These are phyloP conservation scores for Octodon degus DNA, from an alignment of 2,113 vertebrate species.

Conservation along the genomic window DNA sequence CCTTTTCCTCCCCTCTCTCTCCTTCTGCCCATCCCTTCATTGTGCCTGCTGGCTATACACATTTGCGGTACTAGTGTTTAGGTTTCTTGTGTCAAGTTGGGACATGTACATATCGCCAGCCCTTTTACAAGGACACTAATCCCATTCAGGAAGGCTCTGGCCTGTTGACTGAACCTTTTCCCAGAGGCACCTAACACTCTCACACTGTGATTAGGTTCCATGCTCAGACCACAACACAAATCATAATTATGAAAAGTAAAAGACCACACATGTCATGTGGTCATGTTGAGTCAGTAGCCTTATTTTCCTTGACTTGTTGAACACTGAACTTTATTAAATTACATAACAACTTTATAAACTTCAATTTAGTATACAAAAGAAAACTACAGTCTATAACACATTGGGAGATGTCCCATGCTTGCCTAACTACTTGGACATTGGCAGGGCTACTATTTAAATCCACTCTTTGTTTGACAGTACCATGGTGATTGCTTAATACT, in stretches of 20 bases:
- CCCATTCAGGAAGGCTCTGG: not conserved
- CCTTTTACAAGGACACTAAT: not conserved
- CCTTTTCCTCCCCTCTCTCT: not conserved
- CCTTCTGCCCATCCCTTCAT: not conserved
- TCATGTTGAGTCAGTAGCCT: not conserved
- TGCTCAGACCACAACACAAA: not conserved
- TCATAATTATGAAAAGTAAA: not conserved
- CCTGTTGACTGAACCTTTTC: not conserved
- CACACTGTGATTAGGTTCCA: not conserved
- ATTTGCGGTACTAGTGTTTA: not conserved
- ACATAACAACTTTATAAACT: not conserved
- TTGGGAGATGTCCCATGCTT: not conserved
- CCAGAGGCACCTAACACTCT: not conserved
- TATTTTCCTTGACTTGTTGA: not conserved
- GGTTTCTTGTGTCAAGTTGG: not conserved
- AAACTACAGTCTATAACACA: not conserved
- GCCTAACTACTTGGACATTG: not conserved
- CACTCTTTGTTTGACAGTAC: not conserved
- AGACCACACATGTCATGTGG: not conserved
- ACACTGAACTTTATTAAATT: not conserved
- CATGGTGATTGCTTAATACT: not conserved
- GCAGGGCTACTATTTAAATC: not conserved
- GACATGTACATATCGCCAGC: not conserved
- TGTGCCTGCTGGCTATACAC: not conserved
- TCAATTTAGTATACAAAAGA: not conserved